Evolutionary conservation across 2,888 invertebrate genomes (phyloP).

Genomic region (Dascillus cervinus): DNA sequence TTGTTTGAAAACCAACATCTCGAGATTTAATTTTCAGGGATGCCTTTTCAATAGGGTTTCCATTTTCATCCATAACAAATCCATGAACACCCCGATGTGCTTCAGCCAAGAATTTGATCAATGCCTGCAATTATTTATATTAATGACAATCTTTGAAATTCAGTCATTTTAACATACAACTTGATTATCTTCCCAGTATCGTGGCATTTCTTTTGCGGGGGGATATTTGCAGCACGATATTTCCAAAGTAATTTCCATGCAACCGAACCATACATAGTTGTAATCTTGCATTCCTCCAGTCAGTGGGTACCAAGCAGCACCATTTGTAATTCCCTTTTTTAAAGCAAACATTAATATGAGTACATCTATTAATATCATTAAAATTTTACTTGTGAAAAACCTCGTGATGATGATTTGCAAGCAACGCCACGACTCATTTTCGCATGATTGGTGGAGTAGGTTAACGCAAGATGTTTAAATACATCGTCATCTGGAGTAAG

Average conservation of each 20-base stretch:
- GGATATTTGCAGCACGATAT: slow-evolving; percentile 94
- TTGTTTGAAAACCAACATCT: slow-evolving; percentile 78
- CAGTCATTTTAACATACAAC: slow-evolving; percentile 47
- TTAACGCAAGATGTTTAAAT: slow-evolving; percentile 75
- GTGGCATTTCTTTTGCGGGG: slow-evolving; percentile 65
- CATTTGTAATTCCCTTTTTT: slow-evolving; percentile 93
- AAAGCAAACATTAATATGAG: too few species aligned
- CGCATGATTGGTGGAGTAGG: slow-evolving; percentile 81
- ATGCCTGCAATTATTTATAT: slow-evolving; percentile 50
- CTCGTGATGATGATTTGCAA: slow-evolving; percentile 66
- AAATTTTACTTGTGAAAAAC: slow-evolving; percentile 61
- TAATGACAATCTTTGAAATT: not conserved
- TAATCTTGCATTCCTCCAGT: slow-evolving; percentile 93
- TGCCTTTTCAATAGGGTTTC: slow-evolving; percentile 72
- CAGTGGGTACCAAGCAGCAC: slow-evolving; percentile 88
- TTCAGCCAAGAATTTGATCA: slow-evolving; percentile 77
- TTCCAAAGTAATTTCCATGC: slow-evolving; percentile 92
- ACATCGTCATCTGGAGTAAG: slow-evolving; percentile 89
- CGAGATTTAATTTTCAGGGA: slow-evolving; percentile 71
- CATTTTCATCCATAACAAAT: slow-evolving; percentile 70
- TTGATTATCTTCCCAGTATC: slow-evolving; percentile 85
- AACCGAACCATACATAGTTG: slow-evolving; percentile 88
- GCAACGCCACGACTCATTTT: slow-evolving; percentile 82
- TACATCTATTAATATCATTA: too few species aligned
- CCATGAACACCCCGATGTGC: slow-evolving; percentile 86